Conservation (phyloP, 2,888 invertebrate species). For the Hydriomena furcata region DNA sequence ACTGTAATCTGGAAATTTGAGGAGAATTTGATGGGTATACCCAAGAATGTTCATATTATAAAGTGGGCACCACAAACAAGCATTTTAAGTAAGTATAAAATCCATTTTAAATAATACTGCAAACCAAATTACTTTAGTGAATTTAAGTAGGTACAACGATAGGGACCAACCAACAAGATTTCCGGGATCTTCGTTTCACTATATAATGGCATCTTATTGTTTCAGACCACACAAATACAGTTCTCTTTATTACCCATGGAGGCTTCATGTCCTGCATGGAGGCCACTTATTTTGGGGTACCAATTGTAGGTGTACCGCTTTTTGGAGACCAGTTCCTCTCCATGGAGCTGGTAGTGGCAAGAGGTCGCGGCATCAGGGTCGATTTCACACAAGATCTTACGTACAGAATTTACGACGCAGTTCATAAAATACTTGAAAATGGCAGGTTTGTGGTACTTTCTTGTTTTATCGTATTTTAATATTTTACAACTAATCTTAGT, state of each 20-base stretch:
- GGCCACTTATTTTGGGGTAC: slow-evolving; percentile 55
- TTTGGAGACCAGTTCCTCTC: slow-evolving; percentile 53
- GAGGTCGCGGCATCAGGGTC: slow-evolving; percentile 46
- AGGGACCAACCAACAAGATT: too few species aligned
- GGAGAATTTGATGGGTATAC: slow-evolving; percentile 48
- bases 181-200: too few species aligned
- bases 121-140: too few species aligned
- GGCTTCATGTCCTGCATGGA: slow-evolving; percentile 49
- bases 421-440: slow-evolving; percentile 48
- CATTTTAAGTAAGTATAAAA: slow-evolving; percentile 59
- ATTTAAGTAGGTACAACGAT: too few species aligned
- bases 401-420: slow-evolving; percentile 44
- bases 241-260: slow-evolving; percentile 52
- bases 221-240: slow-evolving; percentile 54
- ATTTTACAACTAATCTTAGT: too few species aligned
- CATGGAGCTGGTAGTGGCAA: slow-evolving; percentile 38
- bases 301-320: slow-evolving; percentile 52
- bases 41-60: slow-evolving; percentile 59
- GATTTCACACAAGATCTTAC: slow-evolving; percentile 45
- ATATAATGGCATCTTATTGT: too few species aligned
- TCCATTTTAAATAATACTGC: too few species aligned
- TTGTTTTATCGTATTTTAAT: too few species aligned
- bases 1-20: slow-evolving; percentile 70
- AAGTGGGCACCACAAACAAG: slow-evolving; percentile 69
- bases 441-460: slow-evolving; percentile 39